Base-by-base conservation (phyloP, 2,113 vertebrate genomes). In the Colinus virginianus region DNA sequence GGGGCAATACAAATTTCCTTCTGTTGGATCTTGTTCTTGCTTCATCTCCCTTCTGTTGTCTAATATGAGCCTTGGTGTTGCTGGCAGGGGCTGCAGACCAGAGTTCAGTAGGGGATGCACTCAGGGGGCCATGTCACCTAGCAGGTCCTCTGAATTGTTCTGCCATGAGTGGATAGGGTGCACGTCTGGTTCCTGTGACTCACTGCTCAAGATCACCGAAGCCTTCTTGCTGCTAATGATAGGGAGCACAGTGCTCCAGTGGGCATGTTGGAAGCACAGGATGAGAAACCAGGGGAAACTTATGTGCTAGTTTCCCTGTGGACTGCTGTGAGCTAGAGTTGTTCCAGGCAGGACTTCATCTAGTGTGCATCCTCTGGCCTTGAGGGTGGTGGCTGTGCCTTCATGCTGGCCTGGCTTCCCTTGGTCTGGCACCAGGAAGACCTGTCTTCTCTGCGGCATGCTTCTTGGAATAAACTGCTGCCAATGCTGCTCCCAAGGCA, bases 211-310 rank as follows among this genome's bases (percentile, higher is more conserved):
- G 14, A 64, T 83, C 53, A 59, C 49, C 23, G 53, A 34, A 85
- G 53, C 11, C 13, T 36, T 22, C 11, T 9, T 0, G 1, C 32
- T 71, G 32, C 45, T 40, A 14, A 19, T 26, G 0, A 53, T 30
- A 89, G 25, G n/a, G 32, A 71, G 40, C 2, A 3, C 1, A 3
- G 30, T 0, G 1, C 0, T 0, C 15, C 17, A 25, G 17, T 25
- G 11, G 23, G 16, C 67, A 26, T 23, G 8, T 32, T 63, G 48
- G 9, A 17, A 32, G 49, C 53, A 58, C 30, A 8, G 48, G 7
- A 6, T 15, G 21, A 84, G 34, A 5, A 14, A n/a, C 0, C 2
- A 1, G 15, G 5, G 1, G 4, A 58, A 25, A 32, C 1, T 40
- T 13, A 59, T 78, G n/a, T 66, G 23, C 22, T 32, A 23, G 3